Base-by-base conservation (phyloP, 2,113 vertebrate species). In the Willisornis vidua region DNA sequence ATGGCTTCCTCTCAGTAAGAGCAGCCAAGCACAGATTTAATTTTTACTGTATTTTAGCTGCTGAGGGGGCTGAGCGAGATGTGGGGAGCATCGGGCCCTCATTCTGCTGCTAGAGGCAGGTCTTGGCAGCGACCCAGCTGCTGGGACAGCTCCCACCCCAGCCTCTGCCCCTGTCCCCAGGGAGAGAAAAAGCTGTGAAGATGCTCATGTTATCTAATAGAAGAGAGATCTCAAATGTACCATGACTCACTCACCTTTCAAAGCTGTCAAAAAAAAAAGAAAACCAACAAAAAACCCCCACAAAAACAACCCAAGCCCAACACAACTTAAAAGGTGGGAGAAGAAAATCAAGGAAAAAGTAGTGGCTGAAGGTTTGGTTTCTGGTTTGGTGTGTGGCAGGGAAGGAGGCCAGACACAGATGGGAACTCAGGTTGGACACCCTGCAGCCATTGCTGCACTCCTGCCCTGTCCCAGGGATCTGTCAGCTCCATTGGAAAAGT, bases 221-320 rank as follows among this genome's bases (percentile, higher is more conserved):
- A 61, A 76, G 59, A 76, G 35, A 77, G 17, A 89, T 84, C 73
- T 91, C 73, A 77, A 63, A 62, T 59, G 16, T 43, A 63, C 43
- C 78, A 78, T 95, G 92, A 94, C 67, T 94, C 72, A 95, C 59
- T 81, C 83, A 89, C 80, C 84, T 93, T 84, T 70, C 73, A 90
- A 86, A 93, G 61, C 39, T 92, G 91, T 81, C 39, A 94, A 31
- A 68, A 87, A 71, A 52, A 15, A 12, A 31, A 33, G 13, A 57
- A 58, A 23, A 12, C 7, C 4, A 31, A 18, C 18, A 55, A 31
- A 8, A 8, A 8, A 31, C 9, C 8, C 55, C 3, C 12, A 37
- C 25, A 35, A 28, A 71, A 84, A 57, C 79, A 35, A 24, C 25
- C 24, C 7, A 91, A 84, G 37, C 28, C 5, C 43, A 85, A 82